Percentiles rank a stretch among this genome's conserved stretches.
These are phyloP conservation scores for Dasyurus viverrinus DNA, from an alignment of 2,113 vertebrate genomes.

Conservation along the genomic window DNA sequence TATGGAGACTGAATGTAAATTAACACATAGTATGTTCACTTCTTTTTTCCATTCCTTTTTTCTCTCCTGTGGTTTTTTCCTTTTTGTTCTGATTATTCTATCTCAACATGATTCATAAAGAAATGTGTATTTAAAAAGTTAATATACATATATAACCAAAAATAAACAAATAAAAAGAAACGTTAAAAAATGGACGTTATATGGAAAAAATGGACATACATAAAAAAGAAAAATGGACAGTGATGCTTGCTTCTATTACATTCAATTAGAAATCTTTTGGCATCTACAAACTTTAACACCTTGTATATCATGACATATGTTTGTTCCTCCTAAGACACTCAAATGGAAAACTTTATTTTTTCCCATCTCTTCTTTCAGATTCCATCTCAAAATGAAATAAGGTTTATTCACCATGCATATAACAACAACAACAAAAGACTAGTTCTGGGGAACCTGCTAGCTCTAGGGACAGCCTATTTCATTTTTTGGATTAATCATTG, in stretches of 20 bases:
- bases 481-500: neutral
- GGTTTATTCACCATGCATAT: constrained; percentile 6
- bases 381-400: neutral
- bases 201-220: too few species aligned
- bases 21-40: too few species aligned
- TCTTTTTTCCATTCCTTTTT: too few species aligned
- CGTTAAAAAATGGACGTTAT: too few species aligned
- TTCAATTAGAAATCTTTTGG: neutral
- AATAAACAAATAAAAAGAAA: too few species aligned
- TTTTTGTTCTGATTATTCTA: too few species aligned
- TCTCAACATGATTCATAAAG: too few species aligned
- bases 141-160: too few species aligned
- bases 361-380: constrained; percentile 41
- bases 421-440: neutral
- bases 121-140: too few species aligned
- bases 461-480: neutral
- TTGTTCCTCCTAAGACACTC: neutral
- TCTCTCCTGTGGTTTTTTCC: too few species aligned
- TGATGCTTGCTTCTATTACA: neutral
- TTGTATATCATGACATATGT: neutral
- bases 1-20: too few species aligned
- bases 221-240: neutral
- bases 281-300: neutral
- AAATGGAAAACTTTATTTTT: constrained; percentile 6
- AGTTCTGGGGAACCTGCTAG: neutral